Evolutionary conservation across 1,140 invertebrate genomes (phyloP).

Genomic region (Reticulitermes speratus): DNA sequence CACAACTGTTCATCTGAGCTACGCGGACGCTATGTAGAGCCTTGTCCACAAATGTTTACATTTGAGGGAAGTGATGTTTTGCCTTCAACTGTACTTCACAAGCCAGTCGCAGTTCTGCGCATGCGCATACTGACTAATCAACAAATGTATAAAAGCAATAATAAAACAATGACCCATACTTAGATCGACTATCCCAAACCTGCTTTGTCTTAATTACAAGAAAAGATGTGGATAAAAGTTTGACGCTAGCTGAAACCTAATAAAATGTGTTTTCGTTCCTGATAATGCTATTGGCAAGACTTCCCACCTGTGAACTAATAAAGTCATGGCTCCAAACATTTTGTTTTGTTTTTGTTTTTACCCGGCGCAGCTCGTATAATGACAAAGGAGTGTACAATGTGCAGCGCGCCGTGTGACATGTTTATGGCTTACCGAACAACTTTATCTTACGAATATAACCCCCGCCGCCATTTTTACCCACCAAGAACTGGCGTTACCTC

Average conservation of each 20-base stretch:
- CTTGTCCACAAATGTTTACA: too few species aligned
- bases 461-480: not conserved
- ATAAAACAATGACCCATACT: not conserved
- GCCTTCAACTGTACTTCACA: too few species aligned
- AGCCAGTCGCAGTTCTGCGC: too few species aligned
- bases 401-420: not conserved
- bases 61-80: too few species aligned
- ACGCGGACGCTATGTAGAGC: too few species aligned
- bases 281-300: not conserved
- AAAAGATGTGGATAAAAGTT: not conserved
- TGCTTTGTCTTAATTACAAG: not conserved
- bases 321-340: not conserved
- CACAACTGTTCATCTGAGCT: too few species aligned
- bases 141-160: too few species aligned
- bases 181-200: not conserved
- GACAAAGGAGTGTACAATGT: not conserved
- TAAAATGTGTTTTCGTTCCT: not conserved
- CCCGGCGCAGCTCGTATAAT: not conserved
- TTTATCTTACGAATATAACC: not conserved
- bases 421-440: constrained; percentile 12
- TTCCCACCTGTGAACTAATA: constrained; percentile 10
- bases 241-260: not conserved
- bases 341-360: too few species aligned
- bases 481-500: not conserved
- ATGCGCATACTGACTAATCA: too few species aligned